Conservation (phyloP, 2,113 vertebrate species). For the Mola mola region DNA sequence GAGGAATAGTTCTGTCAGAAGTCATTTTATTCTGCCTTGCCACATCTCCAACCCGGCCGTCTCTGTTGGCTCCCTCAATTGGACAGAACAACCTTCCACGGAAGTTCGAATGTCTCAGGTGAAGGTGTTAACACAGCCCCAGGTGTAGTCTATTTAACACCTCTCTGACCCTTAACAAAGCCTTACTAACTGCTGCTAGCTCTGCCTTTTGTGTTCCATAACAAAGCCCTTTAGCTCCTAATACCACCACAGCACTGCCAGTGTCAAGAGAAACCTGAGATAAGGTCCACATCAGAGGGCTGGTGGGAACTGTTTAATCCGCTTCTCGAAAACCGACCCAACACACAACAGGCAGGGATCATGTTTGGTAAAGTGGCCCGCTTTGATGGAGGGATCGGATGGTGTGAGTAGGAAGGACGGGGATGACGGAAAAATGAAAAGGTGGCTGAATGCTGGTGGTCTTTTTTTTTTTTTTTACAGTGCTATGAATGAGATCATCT, state of each 20-base stretch:
- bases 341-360: conserved; percentile 76
- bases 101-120: conserved; percentile 61
- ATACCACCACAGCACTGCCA: conserved; percentile 68
- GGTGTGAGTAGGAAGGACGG: conserved; percentile 57
- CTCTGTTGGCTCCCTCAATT: conserved; percentile 3
- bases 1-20: conserved; percentile 13
- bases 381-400: conserved; percentile 76
- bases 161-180: conserved; percentile 78
- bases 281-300: conserved; percentile 75
- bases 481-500: conserved; percentile 67
- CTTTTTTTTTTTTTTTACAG: no score
- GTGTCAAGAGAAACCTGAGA: conserved; percentile 77
- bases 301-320: conserved; percentile 80
- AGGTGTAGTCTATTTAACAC: conserved; percentile 80
- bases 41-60: neutral
- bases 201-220: conserved; percentile 76
- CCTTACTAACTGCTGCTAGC: conserved; percentile 72
- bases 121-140: conserved; percentile 73
- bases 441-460: conserved; percentile 43
- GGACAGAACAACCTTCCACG: conserved; percentile 33
- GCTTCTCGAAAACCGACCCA: conserved; percentile 72
- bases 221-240: conserved; percentile 80
- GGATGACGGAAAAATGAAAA: conserved; percentile 44
- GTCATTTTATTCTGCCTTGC: neutral
- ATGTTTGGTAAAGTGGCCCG: conserved; percentile 75